Conservation (phyloP, 1,140 invertebrate species). For the Psix sp. region DNA sequence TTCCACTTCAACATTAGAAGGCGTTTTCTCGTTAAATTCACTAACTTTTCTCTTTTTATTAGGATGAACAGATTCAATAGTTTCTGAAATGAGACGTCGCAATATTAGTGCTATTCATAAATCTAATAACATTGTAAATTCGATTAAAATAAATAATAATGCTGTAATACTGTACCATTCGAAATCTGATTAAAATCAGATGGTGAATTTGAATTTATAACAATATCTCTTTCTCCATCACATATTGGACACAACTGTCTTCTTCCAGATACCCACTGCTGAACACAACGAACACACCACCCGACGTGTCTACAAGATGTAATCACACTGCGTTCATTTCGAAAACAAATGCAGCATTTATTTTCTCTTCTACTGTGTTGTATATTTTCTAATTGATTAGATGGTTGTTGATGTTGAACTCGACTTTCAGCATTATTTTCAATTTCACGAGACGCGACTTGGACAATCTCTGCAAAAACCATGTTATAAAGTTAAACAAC, state of each 20-base stretch:
- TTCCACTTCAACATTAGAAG: not conserved
- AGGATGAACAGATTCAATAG: not conserved
- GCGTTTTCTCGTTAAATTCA: not conserved
- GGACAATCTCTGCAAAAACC: too few species aligned
- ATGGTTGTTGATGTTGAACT: not conserved
- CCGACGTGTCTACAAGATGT: slow-evolving; percentile 5
- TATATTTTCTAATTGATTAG: too few species aligned
- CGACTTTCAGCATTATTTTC: not conserved
- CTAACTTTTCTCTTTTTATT: not conserved
- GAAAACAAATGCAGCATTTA: slow-evolving; percentile 1
- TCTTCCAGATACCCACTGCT: not conserved
- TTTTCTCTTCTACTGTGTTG: not conserved
- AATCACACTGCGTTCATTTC: not conserved
- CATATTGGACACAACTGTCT: not conserved
- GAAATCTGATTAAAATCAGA: too few species aligned
- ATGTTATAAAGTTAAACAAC: too few species aligned
- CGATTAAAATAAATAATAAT: too few species aligned
- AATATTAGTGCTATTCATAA: too few species aligned
- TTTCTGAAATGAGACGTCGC: too few species aligned
- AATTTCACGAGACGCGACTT: too few species aligned
- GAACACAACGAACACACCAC: slow-evolving; percentile 2
- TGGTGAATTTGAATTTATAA: not conserved
- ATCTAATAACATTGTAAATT: not conserved
- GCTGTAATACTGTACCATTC: not conserved
- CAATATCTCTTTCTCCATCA: not conserved